Evolutionary conservation across 2,113 vertebrate genomes (phyloP), one percentile per base, ranked within the genome.

Genomic region (Lepisosteus osseus): DNA sequence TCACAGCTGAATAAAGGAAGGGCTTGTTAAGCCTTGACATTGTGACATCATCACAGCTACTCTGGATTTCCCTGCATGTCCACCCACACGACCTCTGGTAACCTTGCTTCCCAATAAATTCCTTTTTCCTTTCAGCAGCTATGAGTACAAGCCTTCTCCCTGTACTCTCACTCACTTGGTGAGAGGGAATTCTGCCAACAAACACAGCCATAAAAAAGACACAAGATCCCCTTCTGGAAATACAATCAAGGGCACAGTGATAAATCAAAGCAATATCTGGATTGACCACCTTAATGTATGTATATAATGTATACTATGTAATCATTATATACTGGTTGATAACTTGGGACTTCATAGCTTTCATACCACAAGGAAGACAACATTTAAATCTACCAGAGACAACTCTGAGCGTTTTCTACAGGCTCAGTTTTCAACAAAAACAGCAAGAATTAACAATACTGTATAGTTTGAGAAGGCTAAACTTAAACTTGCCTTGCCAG

Each of bases 181-280:
- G 70, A 62, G 77, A 75, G 79, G 85, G 86, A 87, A 77, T 65
- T n/a, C 57, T 66, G 87, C 87, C 87, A 90, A 89, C 73, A 85
- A 86, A 87, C 83, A 87, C 84, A 89, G 80, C 83, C 79, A 78
- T 88, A 88, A 90, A 81, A 86, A 85, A 84, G 86, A 88, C 84
- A 88, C 78, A 56, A 62, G 79, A 59, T 59, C 84, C 73, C 80
- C 61, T 78, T 83, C 90, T 91, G 90, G 86, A 90, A 92, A 87
- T 67, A 54, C 78, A 78, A 86, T 90, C 84, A 86, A 77, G 76
- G 45, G 61, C n/a, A 45, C 67, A 43, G 61, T 65, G 80, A 62
- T 72, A 62, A 78, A 44, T 9, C 13, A 66, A 64, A 68, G 75
- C 56, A 14, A 76, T 65, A 77, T 75, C 80, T 72, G 65, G 9